A percentile compares a stretch with the other conserved stretches of the same genome.
Conservation (phyloP, 2,888 invertebrate genomes). For the Chydorus sphaericus region DNA sequence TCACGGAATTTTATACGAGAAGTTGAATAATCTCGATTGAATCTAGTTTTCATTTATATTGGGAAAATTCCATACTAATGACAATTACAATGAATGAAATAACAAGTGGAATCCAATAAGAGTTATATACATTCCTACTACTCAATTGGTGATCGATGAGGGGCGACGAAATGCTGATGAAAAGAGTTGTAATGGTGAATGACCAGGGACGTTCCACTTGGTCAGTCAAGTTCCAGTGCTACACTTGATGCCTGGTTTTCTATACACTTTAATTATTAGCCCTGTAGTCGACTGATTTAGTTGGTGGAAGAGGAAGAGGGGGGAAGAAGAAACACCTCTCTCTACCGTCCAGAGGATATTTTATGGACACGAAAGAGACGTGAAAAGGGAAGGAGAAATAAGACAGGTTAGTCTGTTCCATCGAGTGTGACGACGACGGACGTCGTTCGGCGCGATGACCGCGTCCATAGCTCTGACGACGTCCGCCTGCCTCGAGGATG, state of each 20-base stretch:
- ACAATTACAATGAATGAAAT: no score
- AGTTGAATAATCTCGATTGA: no score
- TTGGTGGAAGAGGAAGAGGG: background rate
- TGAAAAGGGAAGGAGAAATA: background rate
- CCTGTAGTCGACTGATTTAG: background rate
- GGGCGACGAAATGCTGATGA: background rate
- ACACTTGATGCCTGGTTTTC: background rate
- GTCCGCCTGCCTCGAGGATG: background rate
- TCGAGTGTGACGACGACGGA: slow-evolving; percentile 4
- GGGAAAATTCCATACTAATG: no score
- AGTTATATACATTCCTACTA: no score
- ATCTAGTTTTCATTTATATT: no score
- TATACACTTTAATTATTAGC: background rate
- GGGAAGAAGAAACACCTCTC: background rate
- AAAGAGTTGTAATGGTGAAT: background rate
- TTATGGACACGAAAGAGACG: background rate
- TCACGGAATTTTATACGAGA: no score
- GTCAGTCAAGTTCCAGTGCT: slow-evolving; percentile 5
- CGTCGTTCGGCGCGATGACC: no score
- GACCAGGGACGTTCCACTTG: background rate
- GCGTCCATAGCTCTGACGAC: background rate
- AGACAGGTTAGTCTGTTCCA: background rate
- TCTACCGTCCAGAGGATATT: background rate
- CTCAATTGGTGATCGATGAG: no score
- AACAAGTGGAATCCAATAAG: no score